Evolutionary conservation across 1,140 invertebrate species (phyloP).

Genomic region (Diploscapter pachys): DNA sequence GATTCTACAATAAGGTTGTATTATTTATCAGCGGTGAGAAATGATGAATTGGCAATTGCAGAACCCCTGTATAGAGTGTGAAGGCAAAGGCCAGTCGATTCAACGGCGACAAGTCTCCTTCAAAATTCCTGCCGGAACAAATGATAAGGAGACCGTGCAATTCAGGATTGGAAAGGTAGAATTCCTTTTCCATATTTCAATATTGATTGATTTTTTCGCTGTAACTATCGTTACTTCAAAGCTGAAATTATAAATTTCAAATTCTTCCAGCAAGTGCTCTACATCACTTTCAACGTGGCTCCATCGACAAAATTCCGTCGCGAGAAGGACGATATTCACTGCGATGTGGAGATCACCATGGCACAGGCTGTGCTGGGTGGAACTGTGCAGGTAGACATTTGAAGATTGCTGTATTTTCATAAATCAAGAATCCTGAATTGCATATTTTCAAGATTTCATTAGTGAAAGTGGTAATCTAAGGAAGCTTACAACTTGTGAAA

Average conservation of each 20-base stretch:
- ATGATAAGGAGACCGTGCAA: slow-evolving; percentile 80
- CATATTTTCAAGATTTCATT: too few species aligned
- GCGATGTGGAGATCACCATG: slow-evolving; percentile 64
- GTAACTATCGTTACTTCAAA: slow-evolving; percentile 1
- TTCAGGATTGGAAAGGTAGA: slow-evolving; percentile 75
- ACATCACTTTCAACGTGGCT: slow-evolving; percentile 69
- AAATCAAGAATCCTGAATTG: too few species aligned
- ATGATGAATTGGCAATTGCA: not conserved
- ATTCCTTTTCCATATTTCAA: not conserved
- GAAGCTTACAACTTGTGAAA: not conserved
- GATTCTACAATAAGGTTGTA: slow-evolving; percentile 74
- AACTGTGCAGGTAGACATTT: slow-evolving; percentile 67
- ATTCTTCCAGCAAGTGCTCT: slow-evolving; percentile 19
- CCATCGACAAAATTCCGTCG: slow-evolving; percentile 84
- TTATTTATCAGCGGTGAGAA: not conserved
- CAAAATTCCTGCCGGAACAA: slow-evolving; percentile 85
- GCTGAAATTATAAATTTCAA: not conserved
- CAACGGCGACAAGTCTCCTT: slow-evolving; percentile 84
- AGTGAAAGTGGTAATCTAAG: too few species aligned
- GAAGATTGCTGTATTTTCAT: too few species aligned
- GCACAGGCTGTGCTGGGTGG: slow-evolving; percentile 90
- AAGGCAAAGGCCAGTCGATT: slow-evolving; percentile 84
- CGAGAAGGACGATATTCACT: slow-evolving; percentile 80
- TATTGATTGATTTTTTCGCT: slow-evolving; percentile 13
- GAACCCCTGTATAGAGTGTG: slow-evolving; percentile 84